phyloP scores from a whole-genome alignment of 1,140 invertebrate genomes.

The Lepidurus arcticus region DNA sequence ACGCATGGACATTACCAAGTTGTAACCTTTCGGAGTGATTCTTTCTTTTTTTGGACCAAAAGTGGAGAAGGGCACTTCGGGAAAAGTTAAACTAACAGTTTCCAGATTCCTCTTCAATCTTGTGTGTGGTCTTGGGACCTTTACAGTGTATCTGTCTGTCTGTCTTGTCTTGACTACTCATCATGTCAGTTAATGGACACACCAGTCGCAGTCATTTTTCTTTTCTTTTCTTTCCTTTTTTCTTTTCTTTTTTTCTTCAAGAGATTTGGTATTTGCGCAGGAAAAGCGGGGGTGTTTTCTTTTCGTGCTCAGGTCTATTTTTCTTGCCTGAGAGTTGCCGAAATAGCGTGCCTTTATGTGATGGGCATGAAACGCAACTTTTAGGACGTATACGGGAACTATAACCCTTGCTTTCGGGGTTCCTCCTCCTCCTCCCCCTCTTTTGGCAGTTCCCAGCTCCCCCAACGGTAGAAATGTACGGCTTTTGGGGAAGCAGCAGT shows the following conservation, averaged over 20 bases:
- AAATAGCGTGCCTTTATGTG: neutral
- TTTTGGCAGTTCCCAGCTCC: neutral
- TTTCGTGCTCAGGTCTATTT: neutral
- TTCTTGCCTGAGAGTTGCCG: neutral
- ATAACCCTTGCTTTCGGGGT: neutral
- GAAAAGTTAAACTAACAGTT: neutral
- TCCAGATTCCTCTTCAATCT: constrained; percentile 15
- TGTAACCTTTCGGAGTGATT: neutral
- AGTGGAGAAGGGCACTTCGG: neutral
- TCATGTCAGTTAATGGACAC: constrained; percentile 21
- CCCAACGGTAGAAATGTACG: neutral
- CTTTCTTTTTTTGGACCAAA: neutral
- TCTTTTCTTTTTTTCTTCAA: neutral
- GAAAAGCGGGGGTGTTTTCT: neutral
- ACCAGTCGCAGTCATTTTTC: neutral
- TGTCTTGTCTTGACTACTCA: neutral
- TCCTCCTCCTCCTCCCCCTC: neutral
- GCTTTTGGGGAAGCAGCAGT: neutral
- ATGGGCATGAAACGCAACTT: neutral
- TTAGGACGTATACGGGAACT: neutral
- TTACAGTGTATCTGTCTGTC: constrained; percentile 13
- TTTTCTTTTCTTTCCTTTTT: neutral
- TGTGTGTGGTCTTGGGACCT: neutral
- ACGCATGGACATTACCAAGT: no score
- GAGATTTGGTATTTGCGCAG: neutral